Evolutionary conservation across 2,797 vertebrate genomes (phyloP).

Genomic region (Nasua narica): DNA sequence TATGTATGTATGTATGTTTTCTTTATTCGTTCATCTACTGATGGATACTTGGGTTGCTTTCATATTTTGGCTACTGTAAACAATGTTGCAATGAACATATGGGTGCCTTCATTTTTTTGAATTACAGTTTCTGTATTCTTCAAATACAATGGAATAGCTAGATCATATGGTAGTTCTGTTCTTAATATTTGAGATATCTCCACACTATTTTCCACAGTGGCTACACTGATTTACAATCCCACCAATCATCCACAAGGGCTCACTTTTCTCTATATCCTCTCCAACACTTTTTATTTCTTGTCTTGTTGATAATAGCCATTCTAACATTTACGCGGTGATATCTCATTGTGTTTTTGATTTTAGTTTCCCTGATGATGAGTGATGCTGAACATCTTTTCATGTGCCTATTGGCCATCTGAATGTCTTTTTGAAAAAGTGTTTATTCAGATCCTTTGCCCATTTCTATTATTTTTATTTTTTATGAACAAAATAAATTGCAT

Average conservation of each 20-base stretch:
- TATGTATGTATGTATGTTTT: neutral
- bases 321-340: neutral
- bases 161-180: neutral
- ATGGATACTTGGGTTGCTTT: neutral
- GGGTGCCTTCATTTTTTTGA: neutral
- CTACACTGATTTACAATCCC: neutral
- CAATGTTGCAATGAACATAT: neutral
- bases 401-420: neutral
- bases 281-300: neutral
- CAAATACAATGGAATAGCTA: neutral
- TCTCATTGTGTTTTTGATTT: neutral
- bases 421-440: neutral
- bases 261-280: neutral
- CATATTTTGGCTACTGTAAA: neutral
- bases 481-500: too few species aligned
- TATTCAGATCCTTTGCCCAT: neutral
- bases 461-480: neutral
- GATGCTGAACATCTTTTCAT: neutral
- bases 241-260: neutral
- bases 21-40: neutral
- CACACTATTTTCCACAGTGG: neutral
- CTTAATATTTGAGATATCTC: neutral
- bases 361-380: neutral
- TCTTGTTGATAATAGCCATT: neutral
- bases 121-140: neutral